Base-by-base conservation (phyloP, 2,113 vertebrate species). In the Willisornis vidua region DNA sequence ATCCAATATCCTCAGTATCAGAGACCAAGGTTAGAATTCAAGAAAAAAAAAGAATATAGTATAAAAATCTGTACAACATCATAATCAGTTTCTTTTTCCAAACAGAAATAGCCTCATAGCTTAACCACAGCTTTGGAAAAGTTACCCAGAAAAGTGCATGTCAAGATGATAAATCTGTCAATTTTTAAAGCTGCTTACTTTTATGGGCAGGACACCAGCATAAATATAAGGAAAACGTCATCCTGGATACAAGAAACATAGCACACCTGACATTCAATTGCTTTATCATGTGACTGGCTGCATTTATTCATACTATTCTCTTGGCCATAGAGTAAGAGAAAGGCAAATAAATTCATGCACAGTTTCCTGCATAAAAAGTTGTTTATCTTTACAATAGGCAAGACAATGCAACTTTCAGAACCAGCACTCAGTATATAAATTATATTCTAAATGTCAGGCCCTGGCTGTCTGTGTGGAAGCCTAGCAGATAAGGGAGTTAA, bases 81-180 rank as follows among this genome's bases (percentile, higher is more conserved):
- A 96, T 90, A 81, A 96, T 94, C 85, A 96, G 66, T 97, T 97
- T 95, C 94, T 96, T 95, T 85, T 95, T 75, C 81, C 80, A 94
- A 85, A 85, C 72, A 89, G 61, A 97, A 95, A 96, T 92, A 92
- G 70, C 73, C 77, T 95, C 61, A 73, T 57, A 91, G 89, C 28
- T 96, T 95, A 97, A 94, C 58, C 58, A 83, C 62, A 76, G 68
- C 79, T 97, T 97, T 92, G 63, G 82, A 95, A 96, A 98, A 97
- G 52, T 41, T 81, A 93, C 57, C 82, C 62, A 96, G 94, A 97
- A 98, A 97, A 98, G 93, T 97, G 83, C 86, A 91, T 95, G 94
- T 95, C 97, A 97, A 83, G 74, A 96, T 97, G 97, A 98, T 96
- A 97, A 97, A 97, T 97, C 74, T 97, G 86, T 96, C 95, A 93